A percentile compares a stretch with the other conserved stretches of the same genome.
Conservation (phyloP, 2,113 vertebrate genomes). For the Petromus typicus region DNA sequence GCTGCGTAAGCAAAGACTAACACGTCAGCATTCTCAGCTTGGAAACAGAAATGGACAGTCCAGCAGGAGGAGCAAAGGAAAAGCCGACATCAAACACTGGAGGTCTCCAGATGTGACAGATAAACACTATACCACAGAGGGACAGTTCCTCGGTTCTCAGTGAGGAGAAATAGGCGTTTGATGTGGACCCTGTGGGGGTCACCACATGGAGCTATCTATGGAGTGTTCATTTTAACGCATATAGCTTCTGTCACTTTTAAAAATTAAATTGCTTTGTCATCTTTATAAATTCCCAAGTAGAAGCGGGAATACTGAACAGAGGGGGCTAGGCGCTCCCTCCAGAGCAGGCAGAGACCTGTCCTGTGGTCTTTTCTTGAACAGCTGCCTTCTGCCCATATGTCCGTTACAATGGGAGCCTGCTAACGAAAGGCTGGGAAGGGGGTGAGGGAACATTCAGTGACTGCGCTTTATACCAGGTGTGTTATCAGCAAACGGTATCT, state of each 20-base stretch:
- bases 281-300: background rate
- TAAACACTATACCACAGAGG: rapidly evolving
- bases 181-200: background rate
- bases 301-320: background rate
- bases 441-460: background rate
- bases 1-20: background rate
- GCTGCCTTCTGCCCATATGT: background rate
- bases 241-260: background rate
- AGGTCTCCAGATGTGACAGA: background rate
- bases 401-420: too few relatives aligned
- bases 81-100: background rate
- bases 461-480: background rate
- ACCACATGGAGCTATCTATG: background rate
- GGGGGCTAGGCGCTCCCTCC: background rate
- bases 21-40: background rate
- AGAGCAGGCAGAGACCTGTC: background rate
- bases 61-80: background rate
- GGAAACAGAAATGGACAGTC: background rate
- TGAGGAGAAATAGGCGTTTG: background rate
- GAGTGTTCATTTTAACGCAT: background rate
- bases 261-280: background rate
- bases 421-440: background rate
- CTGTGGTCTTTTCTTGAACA: background rate
- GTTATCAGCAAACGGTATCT: background rate
- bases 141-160: background rate